A percentile compares a stretch with the other conserved stretches of the same genome.
phyloP scores from a whole-genome alignment of 2,797 vertebrate genomes.

The Parambassis ranga region DNA sequence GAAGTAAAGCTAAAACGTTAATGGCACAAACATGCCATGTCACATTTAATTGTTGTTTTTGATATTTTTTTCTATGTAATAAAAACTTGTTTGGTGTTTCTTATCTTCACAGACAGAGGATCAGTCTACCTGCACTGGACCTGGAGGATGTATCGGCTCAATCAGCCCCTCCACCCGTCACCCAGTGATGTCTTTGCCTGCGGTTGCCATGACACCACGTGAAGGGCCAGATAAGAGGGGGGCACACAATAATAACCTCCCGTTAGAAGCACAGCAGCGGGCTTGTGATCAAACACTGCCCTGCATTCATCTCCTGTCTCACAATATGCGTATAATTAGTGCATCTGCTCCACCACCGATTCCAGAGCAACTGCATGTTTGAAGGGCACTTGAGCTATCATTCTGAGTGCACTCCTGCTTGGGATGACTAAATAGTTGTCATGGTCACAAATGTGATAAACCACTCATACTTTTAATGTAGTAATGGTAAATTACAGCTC shows the following conservation, averaged over 20 bases:
- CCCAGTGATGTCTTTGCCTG: conserved; percentile 36
- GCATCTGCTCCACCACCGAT: conserved; percentile 26
- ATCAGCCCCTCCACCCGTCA: conserved; percentile 8
- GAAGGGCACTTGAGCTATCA: conserved; percentile 30
- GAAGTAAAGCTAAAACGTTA: no score
- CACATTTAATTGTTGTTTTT: background rate
- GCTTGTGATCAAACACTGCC: conserved; percentile 70
- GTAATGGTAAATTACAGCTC: background rate
- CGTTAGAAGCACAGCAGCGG: conserved; percentile 61
- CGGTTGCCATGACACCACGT: conserved; percentile 73
- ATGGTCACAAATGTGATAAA: background rate
- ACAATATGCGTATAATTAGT: conserved; percentile 62
- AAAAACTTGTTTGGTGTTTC: background rate
- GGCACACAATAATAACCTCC: conserved; percentile 70
- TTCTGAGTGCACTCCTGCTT: background rate
- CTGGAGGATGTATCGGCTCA: conserved; percentile 19
- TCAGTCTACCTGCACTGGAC: no score
- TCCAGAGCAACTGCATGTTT: conserved; percentile 36
- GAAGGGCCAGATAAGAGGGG: conserved; percentile 79
- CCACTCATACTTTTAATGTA: background rate
- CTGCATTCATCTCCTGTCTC: conserved; percentile 45
- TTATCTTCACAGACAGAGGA: background rate
- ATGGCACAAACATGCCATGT: no score
- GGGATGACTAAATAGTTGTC: conserved; percentile 1
- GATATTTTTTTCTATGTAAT: background rate